Conservation (phyloP, 2,113 vertebrate species). For the Collichthys lucidus region DNA sequence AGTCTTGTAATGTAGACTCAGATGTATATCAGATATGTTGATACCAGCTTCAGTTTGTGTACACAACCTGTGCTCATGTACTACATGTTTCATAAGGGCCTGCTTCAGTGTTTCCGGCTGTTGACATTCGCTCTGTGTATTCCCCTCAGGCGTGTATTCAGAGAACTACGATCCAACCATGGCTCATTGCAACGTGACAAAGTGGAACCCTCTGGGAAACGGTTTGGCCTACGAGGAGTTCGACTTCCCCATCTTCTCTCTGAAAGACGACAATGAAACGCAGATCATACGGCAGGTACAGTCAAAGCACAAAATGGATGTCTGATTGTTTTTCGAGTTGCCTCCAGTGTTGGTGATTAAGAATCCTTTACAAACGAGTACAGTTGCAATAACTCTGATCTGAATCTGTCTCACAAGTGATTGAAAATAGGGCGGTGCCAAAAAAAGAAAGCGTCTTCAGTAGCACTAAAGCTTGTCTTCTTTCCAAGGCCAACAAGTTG, state of each 20-base stretch:
- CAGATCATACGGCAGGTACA: constrained; percentile 91
- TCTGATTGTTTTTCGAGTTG: constrained; percentile 13
- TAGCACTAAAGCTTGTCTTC: not conserved
- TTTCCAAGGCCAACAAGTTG: constrained; percentile 2
- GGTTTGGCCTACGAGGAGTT: constrained; percentile 93
- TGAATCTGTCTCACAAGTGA: not conserved
- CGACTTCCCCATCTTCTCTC: constrained; percentile 92
- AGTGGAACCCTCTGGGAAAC: constrained; percentile 90
- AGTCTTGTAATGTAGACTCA: not conserved
- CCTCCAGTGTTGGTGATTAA: not conserved
- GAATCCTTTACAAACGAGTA: not conserved
- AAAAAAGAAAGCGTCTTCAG: not conserved
- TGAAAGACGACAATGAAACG: constrained; percentile 91
- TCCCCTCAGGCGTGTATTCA: constrained; percentile 87
- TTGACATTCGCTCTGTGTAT: not conserved
- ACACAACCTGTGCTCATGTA: not conserved
- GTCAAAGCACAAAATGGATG: not conserved
- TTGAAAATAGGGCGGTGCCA: not conserved
- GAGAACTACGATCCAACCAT: constrained; percentile 84
- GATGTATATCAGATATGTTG: not conserved
- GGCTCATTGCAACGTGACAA: constrained; percentile 84
- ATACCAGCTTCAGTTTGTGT: not conserved
- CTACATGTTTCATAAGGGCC: not conserved
- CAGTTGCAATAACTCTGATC: constrained; percentile 1
- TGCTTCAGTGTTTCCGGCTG: not conserved